Evolutionary conservation across 1,140 invertebrate species (phyloP).

Genomic region (Caenorhabditis latens): DNA sequence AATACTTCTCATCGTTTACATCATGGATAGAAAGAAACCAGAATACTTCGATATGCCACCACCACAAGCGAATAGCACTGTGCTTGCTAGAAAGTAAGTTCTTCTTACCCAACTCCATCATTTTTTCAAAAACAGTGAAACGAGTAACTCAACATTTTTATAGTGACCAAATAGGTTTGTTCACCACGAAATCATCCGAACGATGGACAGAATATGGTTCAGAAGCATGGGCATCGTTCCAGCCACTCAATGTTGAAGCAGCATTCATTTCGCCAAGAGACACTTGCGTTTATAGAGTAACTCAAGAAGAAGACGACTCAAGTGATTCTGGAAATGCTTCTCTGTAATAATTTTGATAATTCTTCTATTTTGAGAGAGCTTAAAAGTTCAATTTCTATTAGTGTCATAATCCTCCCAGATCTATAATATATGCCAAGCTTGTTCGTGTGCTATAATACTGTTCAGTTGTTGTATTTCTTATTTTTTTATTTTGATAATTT

Average conservation of each 20-base stretch:
- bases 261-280: neutral
- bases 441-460: conserved; percentile 33
- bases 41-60: conserved; percentile 31
- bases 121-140: neutral
- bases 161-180: neutral
- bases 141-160: neutral
- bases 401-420: neutral
- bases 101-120: neutral
- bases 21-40: conserved; percentile 27
- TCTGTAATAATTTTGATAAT: conserved; percentile 5
- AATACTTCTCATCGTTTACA: conserved; percentile 5
- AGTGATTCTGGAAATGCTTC: conserved; percentile 40
- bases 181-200: conserved; percentile 34
- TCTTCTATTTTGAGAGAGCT: neutral
- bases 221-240: conserved; percentile 37
- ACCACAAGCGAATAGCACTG: conserved; percentile 35
- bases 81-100: conserved; percentile 1
- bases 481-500: conserved; percentile 46
- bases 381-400: neutral
- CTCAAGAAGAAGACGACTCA: conserved; percentile 7
- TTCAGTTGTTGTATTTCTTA: conserved; percentile 27
- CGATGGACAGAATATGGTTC: conserved; percentile 31
- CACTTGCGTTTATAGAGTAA: conserved; percentile 37
- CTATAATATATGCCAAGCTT: neutral
- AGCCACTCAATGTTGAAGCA: conserved; percentile 20